Conservation (phyloP, 2,888 invertebrate genomes). For the Ophioninae sp. region DNA sequence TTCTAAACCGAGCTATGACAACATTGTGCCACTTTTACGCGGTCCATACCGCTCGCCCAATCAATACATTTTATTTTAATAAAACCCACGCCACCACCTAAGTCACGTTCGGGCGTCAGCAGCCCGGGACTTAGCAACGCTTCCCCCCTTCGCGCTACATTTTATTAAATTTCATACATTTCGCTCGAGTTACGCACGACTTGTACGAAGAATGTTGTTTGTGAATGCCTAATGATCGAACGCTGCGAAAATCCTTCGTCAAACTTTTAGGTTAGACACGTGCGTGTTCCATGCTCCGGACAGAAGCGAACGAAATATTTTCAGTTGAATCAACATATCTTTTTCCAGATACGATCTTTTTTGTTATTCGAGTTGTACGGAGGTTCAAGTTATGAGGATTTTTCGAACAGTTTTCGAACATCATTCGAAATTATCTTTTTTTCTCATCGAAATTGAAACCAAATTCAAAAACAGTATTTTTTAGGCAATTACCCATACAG, state of each 20-base stretch:
- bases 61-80: constrained; percentile 8
- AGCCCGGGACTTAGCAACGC: background rate
- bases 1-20: constrained; percentile 4
- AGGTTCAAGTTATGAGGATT: background rate
- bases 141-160: background rate
- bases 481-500: background rate
- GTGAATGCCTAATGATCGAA: background rate
- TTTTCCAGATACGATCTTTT: background rate
- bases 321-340: background rate
- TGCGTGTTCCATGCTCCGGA: background rate
- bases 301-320: background rate
- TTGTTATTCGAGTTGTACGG: background rate
- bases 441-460: background rate
- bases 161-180: background rate
- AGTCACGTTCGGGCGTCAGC: background rate
- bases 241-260: background rate
- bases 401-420: background rate
- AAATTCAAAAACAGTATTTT: background rate
- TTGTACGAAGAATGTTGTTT: background rate
- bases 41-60: background rate
- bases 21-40: constrained; percentile 26
- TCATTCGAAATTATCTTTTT: background rate
- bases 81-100: constrained; percentile 23
- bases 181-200: background rate
- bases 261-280: background rate